Evolutionary conservation across 2,113 vertebrate genomes (phyloP).

Genomic region (Vidua chalybeata): DNA sequence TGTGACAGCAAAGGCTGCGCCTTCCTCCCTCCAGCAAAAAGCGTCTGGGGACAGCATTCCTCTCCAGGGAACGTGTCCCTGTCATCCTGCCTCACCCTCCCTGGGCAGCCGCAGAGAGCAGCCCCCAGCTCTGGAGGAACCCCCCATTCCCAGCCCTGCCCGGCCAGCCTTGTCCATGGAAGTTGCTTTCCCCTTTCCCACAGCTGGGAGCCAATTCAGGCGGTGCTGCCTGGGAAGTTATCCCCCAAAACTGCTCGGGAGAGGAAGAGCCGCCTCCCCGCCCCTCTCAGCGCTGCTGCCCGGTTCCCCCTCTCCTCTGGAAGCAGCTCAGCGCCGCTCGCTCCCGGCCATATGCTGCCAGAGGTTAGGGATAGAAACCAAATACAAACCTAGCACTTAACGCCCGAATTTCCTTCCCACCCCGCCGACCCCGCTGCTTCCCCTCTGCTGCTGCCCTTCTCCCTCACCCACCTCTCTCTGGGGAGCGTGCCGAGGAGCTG

Average conservation of each 20-base stretch:
- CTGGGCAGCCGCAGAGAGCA: background rate
- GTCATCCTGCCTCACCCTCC: background rate
- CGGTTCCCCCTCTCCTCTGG: background rate
- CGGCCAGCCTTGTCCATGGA: background rate
- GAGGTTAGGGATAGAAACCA: background rate
- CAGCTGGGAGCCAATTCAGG: background rate
- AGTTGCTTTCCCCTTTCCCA: background rate
- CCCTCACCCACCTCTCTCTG: constrained; percentile 24
- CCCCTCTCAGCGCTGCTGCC: background rate
- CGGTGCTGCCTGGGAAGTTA: rapidly evolving
- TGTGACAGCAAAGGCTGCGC: background rate
- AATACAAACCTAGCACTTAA: background rate
- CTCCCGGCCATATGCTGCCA: background rate
- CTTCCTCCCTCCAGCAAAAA: background rate
- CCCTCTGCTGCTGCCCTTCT: background rate
- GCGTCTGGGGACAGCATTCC: background rate
- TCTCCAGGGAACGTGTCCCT: background rate
- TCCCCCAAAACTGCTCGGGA: background rate
- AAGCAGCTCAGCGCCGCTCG: background rate
- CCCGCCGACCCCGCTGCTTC: background rate
- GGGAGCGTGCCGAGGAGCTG: background rate
- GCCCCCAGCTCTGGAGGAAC: background rate
- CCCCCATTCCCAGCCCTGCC: background rate
- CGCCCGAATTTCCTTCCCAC: background rate
- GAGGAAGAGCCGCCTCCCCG: background rate